Base-by-base conservation (phyloP, 1,140 invertebrate genomes). In the Drosophila takahashii region DNA sequence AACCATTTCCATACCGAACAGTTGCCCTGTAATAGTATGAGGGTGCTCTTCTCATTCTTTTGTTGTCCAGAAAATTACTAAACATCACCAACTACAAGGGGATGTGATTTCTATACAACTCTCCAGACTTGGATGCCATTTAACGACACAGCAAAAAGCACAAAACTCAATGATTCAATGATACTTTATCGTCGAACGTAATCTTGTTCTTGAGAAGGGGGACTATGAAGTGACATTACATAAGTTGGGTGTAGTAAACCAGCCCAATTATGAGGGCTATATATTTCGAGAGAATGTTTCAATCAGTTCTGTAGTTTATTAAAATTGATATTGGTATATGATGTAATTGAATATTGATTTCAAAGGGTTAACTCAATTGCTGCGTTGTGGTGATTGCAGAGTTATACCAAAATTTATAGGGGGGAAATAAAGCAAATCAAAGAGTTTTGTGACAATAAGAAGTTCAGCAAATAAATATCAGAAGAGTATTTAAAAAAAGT, bases 111-210 rank as follows among this genome's bases (percentile, higher is more conserved):
- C 22, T 11, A 54, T 54, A 27, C 45, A 11, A 56, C 60, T 71
- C 41, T 57, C 52, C 7, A 18, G 52, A 66, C 42, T 52, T 79
- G 77, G 72, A 74, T 85, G 75, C 60, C 73, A 41, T 70, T 85
- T 67, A 80, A 85, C 77, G 75, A 86, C 65, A 45, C 52, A 60
- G 81, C 75, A 83, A 85, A 86, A 86, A 77, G 73, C 64, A 72
- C 67, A 74, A 53, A 77, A 59, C 57, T 60, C 78, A 59, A 74
- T 65, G 69, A 71, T 52, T 61, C 74, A 81, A 81, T 79, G 79
- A 87, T 79, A 86, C 84, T 86, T 86, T 87, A 86, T 86, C 78
- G 75, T 56, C 83, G 65, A 78, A 79, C 84, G 74, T 69, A 83
- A 86, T 81, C 83, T 66, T 81, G 75, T 66, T 44, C 73, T 70